Evolutionary conservation across 2,797 vertebrate species (phyloP).

Genomic region (Amblyraja radiata): DNA sequence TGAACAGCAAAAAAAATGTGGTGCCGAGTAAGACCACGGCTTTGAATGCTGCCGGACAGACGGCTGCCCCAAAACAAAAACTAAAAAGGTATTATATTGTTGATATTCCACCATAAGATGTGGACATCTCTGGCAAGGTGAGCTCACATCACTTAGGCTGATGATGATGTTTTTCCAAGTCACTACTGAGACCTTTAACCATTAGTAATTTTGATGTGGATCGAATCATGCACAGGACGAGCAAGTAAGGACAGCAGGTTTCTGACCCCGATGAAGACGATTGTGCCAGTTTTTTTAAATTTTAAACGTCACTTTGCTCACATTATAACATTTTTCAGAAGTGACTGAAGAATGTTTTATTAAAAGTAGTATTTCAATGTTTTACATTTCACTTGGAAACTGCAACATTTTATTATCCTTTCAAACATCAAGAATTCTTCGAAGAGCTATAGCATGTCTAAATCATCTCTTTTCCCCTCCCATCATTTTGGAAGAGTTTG

Average conservation of each 20-base stretch:
- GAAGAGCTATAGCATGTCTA: background rate
- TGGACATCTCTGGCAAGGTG: background rate
- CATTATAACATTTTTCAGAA: background rate
- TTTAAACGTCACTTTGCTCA: background rate
- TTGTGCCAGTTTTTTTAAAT: background rate
- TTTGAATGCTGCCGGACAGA: conserved; percentile 55
- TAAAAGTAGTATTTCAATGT: background rate
- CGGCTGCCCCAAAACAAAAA: conserved; percentile 70
- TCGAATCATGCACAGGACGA: background rate
- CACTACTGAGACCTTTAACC: background rate
- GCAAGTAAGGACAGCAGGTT: background rate
- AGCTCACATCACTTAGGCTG: background rate
- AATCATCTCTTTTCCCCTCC: background rate
- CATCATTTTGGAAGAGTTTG: background rate
- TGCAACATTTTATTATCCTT: background rate
- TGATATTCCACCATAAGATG: background rate
- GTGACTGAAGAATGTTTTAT: background rate
- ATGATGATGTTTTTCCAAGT: background rate
- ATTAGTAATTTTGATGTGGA: background rate
- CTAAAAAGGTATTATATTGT: conserved; percentile 63
- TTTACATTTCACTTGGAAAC: background rate
- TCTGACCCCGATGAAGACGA: background rate
- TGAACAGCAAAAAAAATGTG: conserved; percentile 65
- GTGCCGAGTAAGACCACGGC: conserved; percentile 68
- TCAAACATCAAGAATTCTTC: background rate